A percentile compares a stretch with the other conserved stretches of the same genome.
phyloP scores from a whole-genome alignment of 2,797 vertebrate genomes.

The Enteromius fasciolatus region DNA sequence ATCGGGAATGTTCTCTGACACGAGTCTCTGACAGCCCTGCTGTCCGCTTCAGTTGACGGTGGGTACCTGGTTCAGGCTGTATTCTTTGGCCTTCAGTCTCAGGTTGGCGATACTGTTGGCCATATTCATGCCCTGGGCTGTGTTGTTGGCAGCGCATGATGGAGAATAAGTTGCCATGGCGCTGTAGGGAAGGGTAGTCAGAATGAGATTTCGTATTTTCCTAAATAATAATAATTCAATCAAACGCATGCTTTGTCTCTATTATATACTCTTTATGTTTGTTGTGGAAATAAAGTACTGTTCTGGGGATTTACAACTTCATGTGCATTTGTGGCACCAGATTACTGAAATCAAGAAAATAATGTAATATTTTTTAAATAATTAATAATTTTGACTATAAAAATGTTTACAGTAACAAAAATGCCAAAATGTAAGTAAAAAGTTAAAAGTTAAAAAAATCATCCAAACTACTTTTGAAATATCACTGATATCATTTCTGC shows the following conservation, averaged over 20 bases:
- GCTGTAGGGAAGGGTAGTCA: constrained; percentile 67
- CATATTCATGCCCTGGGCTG: constrained; percentile 97
- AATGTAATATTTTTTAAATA: not conserved
- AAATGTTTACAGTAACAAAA: not conserved
- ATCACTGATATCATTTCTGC: not conserved
- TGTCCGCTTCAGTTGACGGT: constrained; percentile 89
- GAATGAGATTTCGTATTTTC: not conserved
- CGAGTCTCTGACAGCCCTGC: constrained; percentile 27
- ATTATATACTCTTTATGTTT: not conserved
- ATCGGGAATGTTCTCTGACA: not conserved
- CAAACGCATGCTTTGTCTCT: not conserved
- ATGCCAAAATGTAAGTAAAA: not conserved
- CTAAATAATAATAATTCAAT: not conserved
- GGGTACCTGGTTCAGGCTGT: constrained; percentile 99
- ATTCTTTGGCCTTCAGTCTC: constrained; percentile 99
- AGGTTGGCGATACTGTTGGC: constrained; percentile 99
- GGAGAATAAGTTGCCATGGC: constrained; percentile 95
- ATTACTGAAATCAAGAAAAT: not conserved
- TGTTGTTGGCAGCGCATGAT: constrained; percentile 91
- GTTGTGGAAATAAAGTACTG: not conserved
- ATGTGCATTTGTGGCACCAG: not conserved
- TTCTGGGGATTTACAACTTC: not conserved
- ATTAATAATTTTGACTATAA: not conserved
- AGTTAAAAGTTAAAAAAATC: too few relatives aligned
- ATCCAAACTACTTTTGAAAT: not conserved